Base-by-base conservation (phyloP, 1,140 invertebrate genomes). In the Melipona quadrifasciata region DNA sequence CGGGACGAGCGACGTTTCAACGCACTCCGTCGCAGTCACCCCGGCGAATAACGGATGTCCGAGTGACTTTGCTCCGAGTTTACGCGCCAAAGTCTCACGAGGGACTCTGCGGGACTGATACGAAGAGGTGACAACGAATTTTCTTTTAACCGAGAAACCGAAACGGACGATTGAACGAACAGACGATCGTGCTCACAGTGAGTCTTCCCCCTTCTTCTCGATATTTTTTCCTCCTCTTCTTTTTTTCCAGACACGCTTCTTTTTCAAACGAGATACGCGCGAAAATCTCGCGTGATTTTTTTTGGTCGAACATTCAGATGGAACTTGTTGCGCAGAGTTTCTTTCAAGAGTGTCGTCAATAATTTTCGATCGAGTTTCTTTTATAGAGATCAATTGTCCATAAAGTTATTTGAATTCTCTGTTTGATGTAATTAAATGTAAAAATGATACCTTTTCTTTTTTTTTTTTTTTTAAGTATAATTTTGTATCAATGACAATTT, bases 1-100 rank as follows among this genome's bases (percentile, higher is more conserved):
- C 86, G 86, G 82, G 84, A 91, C 86, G 84, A 73, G 74, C 81
- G 80, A 83, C 88, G 85, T 86, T 86, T 82, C 68, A 73, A 88
- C 86, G 90, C 93, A 93, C 88, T 93, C 89, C 86, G 85, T 91
- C 91, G 81, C 86, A 81, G 82, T 85, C 90, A 89, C 88, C 86
- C 86, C 78, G 88, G 89, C 87, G 79, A 75, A 80, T 65, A 88
- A 85, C 86, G 80, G 74, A 87, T 86, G 84, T 84, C 85, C 72
- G 27, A 70, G 39, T 70, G 68, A 58, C 65, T 79, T 47, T 77
- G 65, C 65, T 79, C 55, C 77, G 71, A 65, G 47, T 74, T 39
- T 53, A 68, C 79, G 64, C 58, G 53, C 6, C 21, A 57, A 67
- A 75, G 31, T 47, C 21, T 34, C 64, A 70, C 64, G 67, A 86